Conservation (phyloP, 1,140 invertebrate genomes). For the Drosophila kepulauana region DNA sequence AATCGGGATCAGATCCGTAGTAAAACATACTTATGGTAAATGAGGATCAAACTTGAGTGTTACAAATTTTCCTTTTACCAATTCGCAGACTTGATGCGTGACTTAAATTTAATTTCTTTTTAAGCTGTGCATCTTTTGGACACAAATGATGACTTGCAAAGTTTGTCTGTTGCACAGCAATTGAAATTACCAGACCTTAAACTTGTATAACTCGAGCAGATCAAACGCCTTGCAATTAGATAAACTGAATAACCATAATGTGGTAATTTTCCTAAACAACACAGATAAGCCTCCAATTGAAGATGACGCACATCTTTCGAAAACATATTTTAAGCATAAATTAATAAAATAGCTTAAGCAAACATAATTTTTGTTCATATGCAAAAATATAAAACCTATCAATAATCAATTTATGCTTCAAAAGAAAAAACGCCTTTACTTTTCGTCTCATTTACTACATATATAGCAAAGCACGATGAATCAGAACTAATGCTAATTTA, state of each 20-base stretch:
- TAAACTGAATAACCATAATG: not conserved
- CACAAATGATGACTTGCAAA: not conserved
- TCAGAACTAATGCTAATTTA: conserved; percentile 6
- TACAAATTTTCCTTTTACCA: no score
- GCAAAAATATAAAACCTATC: not conserved
- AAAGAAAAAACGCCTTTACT: not conserved
- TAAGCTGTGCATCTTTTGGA: not conserved
- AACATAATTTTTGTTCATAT: no score
- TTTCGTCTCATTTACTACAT: not conserved
- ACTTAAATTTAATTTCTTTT: no score
- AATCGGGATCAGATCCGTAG: no score
- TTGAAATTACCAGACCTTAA: not conserved
- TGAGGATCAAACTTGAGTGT: no score
- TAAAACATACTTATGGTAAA: no score
- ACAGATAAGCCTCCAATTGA: not conserved
- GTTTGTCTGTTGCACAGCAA: not conserved
- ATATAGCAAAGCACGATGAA: not conserved
- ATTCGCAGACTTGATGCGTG: no score
- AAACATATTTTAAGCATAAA: no score
- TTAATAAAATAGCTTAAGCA: no score
- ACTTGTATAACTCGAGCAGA: not conserved
- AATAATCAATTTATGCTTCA: not conserved
- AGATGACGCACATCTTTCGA: no score
- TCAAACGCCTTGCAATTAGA: not conserved
- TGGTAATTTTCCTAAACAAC: not conserved